Evolutionary conservation across 2,113 vertebrate genomes (phyloP).

Genomic region (Suricata suricatta): DNA sequence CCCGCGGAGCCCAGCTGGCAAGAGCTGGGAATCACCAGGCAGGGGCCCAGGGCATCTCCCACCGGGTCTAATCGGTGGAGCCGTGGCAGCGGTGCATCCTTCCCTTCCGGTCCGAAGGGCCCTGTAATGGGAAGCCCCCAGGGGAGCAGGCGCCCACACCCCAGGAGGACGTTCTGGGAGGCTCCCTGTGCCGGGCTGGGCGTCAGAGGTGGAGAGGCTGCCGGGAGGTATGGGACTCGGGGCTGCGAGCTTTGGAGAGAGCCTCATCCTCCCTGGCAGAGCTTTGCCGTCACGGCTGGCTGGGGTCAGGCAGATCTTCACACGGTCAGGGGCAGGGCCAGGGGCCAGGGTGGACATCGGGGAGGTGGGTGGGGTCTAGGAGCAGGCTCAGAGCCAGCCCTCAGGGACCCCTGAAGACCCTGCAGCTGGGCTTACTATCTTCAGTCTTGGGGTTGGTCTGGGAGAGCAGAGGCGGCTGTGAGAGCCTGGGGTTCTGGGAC

Average conservation of each 20-base stretch:
- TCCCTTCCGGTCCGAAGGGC: slow-evolving; percentile 72
- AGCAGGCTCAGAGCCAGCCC: not conserved
- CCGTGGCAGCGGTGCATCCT: slow-evolving; percentile 79
- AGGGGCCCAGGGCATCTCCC: slow-evolving; percentile 79
- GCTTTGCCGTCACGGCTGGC: not conserved
- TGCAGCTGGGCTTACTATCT: not conserved
- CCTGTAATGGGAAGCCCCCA: slow-evolving; percentile 78
- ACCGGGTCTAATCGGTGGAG: slow-evolving; percentile 79
- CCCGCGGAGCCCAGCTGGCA: slow-evolving; percentile 85
- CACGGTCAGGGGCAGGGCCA: not conserved
- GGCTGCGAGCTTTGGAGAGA: not conserved
- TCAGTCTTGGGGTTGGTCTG: not conserved
- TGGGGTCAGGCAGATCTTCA: not conserved
- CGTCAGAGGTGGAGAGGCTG: slow-evolving; percentile 53
- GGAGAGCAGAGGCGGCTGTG: not conserved
- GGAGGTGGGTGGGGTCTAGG: not conserved
- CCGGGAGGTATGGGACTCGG: not conserved
- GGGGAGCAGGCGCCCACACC: slow-evolving; percentile 42
- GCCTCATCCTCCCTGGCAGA: not conserved
- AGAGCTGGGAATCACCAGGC: slow-evolving; percentile 83
- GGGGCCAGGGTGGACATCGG: not conserved
- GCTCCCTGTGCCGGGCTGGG: slow-evolving; percentile 41
- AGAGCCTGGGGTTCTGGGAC: not conserved
- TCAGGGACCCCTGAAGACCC: not conserved
- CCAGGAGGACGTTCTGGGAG: slow-evolving; percentile 71